Percentiles rank a stretch among this genome's conserved stretches.
phyloP scores from a whole-genome alignment of 2,113 vertebrate species.

The Malaclemys terrapin region DNA sequence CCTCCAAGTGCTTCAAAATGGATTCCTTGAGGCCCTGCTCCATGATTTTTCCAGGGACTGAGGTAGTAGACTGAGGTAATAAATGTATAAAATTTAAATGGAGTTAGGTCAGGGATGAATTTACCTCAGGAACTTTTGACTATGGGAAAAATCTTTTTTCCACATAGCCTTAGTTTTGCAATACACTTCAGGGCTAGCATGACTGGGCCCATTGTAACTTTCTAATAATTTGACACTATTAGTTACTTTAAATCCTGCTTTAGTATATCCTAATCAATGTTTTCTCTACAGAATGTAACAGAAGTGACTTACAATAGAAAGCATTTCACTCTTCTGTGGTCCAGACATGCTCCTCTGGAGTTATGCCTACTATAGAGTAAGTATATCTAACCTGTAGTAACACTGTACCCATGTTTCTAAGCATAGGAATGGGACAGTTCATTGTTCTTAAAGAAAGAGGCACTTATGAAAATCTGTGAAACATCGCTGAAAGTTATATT shows the following conservation, averaged over 20 bases:
- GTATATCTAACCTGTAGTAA: no score
- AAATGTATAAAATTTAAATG: background rate
- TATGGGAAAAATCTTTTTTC: background rate
- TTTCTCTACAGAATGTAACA: constrained; percentile 27
- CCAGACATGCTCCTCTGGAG: constrained; percentile 16
- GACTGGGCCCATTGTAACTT: background rate
- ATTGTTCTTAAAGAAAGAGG: no score
- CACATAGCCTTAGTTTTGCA: background rate
- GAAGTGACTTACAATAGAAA: constrained; percentile 39
- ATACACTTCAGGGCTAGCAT: constrained; percentile 8
- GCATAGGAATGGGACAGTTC: background rate
- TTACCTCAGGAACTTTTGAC: background rate
- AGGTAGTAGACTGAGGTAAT: no score
- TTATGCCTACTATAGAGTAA: background rate
- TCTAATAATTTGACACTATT: constrained; percentile 14
- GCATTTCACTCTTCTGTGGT: constrained; percentile 7
- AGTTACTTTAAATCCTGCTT: background rate
- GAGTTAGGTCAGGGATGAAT: background rate
- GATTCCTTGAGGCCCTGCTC: no score
- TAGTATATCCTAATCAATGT: constrained; percentile 39
- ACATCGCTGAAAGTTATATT: background rate
- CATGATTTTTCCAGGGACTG: no score
- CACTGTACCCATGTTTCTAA: background rate
- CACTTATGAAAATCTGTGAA: background rate
- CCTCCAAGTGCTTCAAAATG: no score